Evolutionary conservation across 2,888 invertebrate genomes (phyloP).

Genomic region (Neoitamus cyanurus): DNA sequence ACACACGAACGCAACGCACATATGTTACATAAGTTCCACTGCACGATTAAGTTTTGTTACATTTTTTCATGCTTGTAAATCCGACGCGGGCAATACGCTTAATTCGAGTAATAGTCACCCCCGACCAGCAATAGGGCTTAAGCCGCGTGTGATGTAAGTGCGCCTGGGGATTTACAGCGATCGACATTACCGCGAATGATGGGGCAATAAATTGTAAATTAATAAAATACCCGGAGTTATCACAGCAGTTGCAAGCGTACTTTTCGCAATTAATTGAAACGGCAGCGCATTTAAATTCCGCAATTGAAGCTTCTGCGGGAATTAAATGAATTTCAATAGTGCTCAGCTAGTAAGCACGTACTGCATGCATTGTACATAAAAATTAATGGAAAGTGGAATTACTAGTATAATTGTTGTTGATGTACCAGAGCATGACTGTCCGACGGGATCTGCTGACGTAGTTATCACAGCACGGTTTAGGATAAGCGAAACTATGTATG

Average conservation of each 20-base stretch:
- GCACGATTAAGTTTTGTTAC: not conserved
- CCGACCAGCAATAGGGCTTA: not conserved
- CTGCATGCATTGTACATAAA: conserved; percentile 7
- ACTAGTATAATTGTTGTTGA: conserved; percentile 13
- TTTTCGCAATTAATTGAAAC: conserved; percentile 30
- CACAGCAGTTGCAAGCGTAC: not conserved
- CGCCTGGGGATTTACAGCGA: not conserved
- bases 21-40: too few species aligned
- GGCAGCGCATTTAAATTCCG: not conserved
- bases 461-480: conserved; percentile 6
- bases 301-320: not conserved
- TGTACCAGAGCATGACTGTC: not conserved
- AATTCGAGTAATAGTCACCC: not conserved
- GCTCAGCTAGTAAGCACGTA: not conserved
- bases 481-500: conserved; percentile 1
- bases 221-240: conserved; percentile 25
- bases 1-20: too few species aligned
- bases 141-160: not conserved
- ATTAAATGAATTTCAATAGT: conserved; percentile 7
- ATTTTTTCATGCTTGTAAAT: not conserved
- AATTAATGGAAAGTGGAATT: not conserved
- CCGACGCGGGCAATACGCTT: not conserved
- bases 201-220: conserved; percentile 28
- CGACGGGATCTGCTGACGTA: not conserved
- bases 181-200: not conserved